These are phyloP conservation scores for Dyspetes luteomarginatus DNA, from an alignment of 2,888 invertebrate species.

Conservation along the genomic window DNA sequence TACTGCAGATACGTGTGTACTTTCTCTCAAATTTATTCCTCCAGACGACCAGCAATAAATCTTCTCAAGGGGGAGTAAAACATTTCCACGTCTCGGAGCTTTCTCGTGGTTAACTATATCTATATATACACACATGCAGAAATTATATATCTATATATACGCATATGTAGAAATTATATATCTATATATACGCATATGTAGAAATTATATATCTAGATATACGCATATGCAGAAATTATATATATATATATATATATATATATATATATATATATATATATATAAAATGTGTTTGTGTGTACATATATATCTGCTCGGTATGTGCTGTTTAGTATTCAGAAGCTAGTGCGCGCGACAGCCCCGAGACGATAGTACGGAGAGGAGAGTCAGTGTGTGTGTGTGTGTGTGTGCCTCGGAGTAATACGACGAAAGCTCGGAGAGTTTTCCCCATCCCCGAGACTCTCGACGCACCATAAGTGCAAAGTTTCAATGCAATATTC, in stretches of 20 bases:
- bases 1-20: neutral
- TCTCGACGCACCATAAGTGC: slow-evolving; percentile 65
- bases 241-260: no score
- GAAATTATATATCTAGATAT: no score
- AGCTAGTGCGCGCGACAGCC: slow-evolving; percentile 49
- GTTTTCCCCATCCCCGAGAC: slow-evolving; percentile 31
- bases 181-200: neutral
- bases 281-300: no score
- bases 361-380: slow-evolving; percentile 17
- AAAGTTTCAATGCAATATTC: slow-evolving; percentile 66
- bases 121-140: neutral
- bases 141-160: neutral
- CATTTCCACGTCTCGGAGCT: slow-evolving; percentile 48
- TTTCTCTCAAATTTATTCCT: slow-evolving; percentile 53
- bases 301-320: neutral
- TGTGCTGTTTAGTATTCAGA: slow-evolving; percentile 60
- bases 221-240: no score
- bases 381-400: neutral
- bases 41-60: slow-evolving; percentile 47
- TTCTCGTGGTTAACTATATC: slow-evolving; percentile 26
- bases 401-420: slow-evolving; percentile 19
- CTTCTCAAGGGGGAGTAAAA: slow-evolving; percentile 40
- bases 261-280: no score
- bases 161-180: neutral
- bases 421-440: slow-evolving; percentile 34